These are phyloP conservation scores for Tadarida brasiliensis DNA, from an alignment of 2,797 vertebrate species.

Conservation along the genomic window DNA sequence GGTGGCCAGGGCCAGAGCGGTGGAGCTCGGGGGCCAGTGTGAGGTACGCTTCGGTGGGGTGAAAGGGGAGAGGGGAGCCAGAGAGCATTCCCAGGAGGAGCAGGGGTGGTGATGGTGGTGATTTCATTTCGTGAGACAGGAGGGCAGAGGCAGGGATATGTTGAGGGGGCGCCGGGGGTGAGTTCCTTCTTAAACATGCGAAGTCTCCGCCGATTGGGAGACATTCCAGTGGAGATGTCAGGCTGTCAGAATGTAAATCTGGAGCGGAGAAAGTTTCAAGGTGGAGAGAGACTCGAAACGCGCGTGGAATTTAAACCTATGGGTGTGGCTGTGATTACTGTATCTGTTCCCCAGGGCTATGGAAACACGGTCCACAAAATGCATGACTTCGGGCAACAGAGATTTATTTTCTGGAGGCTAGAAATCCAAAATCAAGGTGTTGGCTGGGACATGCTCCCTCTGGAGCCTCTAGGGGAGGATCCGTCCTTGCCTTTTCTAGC, in stretches of 20 bases:
- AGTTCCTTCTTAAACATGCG: neutral
- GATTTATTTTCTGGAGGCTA: neutral
- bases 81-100: too few species aligned
- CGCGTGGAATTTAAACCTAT: neutral
- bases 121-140: neutral
- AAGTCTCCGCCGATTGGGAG: neutral
- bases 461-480: too few species aligned
- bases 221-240: neutral
- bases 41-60: neutral
- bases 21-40: neutral
- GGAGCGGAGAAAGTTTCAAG: neutral
- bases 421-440: neutral
- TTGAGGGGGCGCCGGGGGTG: neutral
- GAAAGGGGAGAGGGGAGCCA: neutral
- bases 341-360: neutral
- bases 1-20: neutral
- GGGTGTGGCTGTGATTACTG: rapidly evolving
- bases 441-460: neutral
- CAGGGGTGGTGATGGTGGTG: rapidly evolving
- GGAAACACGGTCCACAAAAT: neutral
- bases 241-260: neutral
- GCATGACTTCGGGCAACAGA: neutral
- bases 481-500: neutral
- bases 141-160: neutral
- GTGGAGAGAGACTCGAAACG: neutral